These are phyloP conservation scores for Drosophila varians DNA, from an alignment of 1,140 invertebrate genomes.

Conservation along the genomic window DNA sequence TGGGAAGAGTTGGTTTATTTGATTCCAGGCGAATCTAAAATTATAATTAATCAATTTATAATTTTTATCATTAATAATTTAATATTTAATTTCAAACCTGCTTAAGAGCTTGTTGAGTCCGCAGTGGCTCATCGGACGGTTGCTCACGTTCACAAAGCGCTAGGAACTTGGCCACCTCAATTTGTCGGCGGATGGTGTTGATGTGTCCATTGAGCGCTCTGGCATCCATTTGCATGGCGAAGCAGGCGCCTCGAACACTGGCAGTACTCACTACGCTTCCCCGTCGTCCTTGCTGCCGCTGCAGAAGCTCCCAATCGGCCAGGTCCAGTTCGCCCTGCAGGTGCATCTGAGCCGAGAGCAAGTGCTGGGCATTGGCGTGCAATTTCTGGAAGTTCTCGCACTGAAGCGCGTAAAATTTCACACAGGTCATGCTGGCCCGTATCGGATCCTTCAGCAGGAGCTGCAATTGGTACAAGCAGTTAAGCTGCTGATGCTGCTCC, in stretches of 20 bases:
- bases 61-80: too few species aligned
- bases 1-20: conserved; percentile 84
- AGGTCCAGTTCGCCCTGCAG: conserved; percentile 84
- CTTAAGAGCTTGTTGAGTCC: conserved; percentile 79
- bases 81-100: too few species aligned
- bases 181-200: conserved; percentile 88
- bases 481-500: conserved; percentile 86
- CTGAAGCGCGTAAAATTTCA: conserved; percentile 87
- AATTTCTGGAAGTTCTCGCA: conserved; percentile 86
- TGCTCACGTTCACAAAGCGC: conserved; percentile 86
- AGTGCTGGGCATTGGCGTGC: conserved; percentile 84
- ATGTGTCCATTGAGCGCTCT: conserved; percentile 88
- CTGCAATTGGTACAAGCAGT: conserved; percentile 89
- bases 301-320: conserved; percentile 77
- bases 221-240: conserved; percentile 88
- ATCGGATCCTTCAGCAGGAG: conserved; percentile 88
- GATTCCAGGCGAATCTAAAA: conserved; percentile 61
- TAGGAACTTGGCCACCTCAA: conserved; percentile 88
- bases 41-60: too few species aligned
- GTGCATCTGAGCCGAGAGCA: conserved; percentile 87
- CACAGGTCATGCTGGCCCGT: conserved; percentile 90
- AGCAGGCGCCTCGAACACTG: conserved; percentile 56
- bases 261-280: conserved; percentile 36
- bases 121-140: conserved; percentile 75
- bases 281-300: conserved; percentile 55